Percentiles rank a stretch among this genome's conserved stretches.
These are phyloP conservation scores for Platyrinchus mystaceus DNA, from an alignment of 2,797 vertebrate genomes.

Conservation along the genomic window DNA sequence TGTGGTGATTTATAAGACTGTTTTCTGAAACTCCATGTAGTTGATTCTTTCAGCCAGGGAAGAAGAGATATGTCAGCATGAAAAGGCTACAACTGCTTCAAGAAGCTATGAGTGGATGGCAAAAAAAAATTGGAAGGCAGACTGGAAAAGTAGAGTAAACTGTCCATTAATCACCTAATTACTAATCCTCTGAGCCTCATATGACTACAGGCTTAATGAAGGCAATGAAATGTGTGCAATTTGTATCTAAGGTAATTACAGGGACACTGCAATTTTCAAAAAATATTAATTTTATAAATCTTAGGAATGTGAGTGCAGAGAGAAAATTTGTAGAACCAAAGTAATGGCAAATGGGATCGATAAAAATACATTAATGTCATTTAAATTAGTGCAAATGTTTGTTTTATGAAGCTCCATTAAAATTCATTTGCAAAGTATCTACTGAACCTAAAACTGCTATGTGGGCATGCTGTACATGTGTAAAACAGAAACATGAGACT, in stretches of 20 bases:
- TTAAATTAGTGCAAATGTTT: neutral
- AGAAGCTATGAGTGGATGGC: neutral
- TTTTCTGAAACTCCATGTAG: neutral
- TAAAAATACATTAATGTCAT: neutral
- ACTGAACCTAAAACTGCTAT: neutral
- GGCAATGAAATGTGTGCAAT: neutral
- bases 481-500: neutral
- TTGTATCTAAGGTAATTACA: conserved; percentile 7
- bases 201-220: neutral
- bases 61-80: neutral
- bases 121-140: neutral
- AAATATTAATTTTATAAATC: conserved; percentile 23
- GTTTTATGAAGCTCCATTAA: neutral
- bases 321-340: neutral
- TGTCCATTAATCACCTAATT: conserved; percentile 8
- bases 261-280: neutral
- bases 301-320: neutral
- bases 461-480: neutral
- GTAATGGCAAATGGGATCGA: neutral
- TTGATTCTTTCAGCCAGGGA: neutral
- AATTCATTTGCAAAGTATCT: neutral
- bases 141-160: neutral
- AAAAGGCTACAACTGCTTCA: neutral
- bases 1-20: neutral
- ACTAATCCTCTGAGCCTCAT: neutral